These are phyloP conservation scores for Campylomormyrus tamandua DNA, from an alignment of 2,113 vertebrate genomes.

Conservation along the genomic window DNA sequence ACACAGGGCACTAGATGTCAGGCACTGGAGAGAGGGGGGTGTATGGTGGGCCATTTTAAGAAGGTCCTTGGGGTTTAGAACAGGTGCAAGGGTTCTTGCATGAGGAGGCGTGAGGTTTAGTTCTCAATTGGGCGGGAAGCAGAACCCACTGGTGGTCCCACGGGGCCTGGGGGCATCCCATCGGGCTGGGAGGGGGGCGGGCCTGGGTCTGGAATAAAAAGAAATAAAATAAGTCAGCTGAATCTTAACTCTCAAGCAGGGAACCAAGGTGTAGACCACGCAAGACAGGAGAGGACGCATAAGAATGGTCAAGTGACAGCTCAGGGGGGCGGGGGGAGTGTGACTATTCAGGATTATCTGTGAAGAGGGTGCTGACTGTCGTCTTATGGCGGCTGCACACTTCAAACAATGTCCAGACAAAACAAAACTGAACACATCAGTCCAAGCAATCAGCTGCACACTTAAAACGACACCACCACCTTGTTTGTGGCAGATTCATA, in stretches of 20 bases:
- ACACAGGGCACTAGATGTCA: neutral
- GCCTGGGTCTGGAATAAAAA: constrained; percentile 39
- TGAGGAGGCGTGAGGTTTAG: constrained; percentile 6
- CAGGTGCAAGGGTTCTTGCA: neutral
- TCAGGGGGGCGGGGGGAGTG: neutral
- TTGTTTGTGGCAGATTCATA: neutral
- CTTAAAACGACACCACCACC: neutral
- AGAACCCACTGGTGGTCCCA: constrained; percentile 53
- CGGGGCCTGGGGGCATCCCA: constrained; percentile 63
- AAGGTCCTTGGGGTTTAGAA: neutral
- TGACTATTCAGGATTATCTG: neutral
- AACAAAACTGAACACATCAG: too few species aligned
- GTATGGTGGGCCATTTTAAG: neutral
- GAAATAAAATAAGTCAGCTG: neutral
- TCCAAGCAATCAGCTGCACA: neutral
- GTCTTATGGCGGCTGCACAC: neutral
- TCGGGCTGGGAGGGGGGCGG: constrained; percentile 61
- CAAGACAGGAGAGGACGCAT: neutral
- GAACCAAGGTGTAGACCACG: neutral
- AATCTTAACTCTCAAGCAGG: neutral
- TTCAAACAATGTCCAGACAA: neutral
- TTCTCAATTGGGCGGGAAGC: constrained; percentile 41
- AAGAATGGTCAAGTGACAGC: neutral
- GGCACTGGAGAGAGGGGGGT: neutral
- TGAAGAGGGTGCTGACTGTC: neutral